Evolutionary conservation across 2,113 vertebrate species (phyloP), one percentile per base, ranked within the genome.

Genomic region (Phylloscopus trochilus): DNA sequence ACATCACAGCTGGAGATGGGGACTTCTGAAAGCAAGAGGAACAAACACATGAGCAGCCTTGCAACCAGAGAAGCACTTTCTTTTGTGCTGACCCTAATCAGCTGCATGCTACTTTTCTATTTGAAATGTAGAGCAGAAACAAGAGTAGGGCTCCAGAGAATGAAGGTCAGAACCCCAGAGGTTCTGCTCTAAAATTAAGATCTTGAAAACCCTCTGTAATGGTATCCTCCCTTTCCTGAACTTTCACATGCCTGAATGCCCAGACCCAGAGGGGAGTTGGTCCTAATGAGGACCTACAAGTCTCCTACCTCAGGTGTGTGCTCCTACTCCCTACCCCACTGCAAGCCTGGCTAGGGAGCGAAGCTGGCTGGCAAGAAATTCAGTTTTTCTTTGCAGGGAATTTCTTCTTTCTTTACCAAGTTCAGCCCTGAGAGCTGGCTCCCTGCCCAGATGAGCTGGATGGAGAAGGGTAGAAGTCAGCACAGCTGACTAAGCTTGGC

Each of bases 401-500:
- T n/a, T n/a, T n/a, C n/a, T n/a, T n/a, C n/a, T n/a, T n/a, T 51
- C 63, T 63, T 92, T 35, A 90, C 76, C 88, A 81, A 92, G 86
- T 3, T 55, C 55, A 90, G 80, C 47, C 46, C 76, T 21, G 43
- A 68, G 64, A 92, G 27, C 79, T 94, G 86, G 79, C 79, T 96
- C 26, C 39, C 37, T 93, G 94, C 86, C 88, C 90, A 70, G 83
- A 35, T 0, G 2, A 69, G 43, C 55, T 59, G 64, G 35, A 75
- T 77, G 68, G 46, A 67, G 76, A 83, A 81, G 80, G 60, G 55
- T 58, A 59, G 70, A 87, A 67, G 5, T 76, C 92, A 90, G 89
- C 88, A 78, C 60, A 1, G 12, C 92, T 94, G 95, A 96, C 83
- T 95, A 89, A 94, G 73, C 68, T 81, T 68, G 72, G 47, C 90